Conservation (phyloP, 2,888 invertebrate genomes). For the Steromphala cineraria region DNA sequence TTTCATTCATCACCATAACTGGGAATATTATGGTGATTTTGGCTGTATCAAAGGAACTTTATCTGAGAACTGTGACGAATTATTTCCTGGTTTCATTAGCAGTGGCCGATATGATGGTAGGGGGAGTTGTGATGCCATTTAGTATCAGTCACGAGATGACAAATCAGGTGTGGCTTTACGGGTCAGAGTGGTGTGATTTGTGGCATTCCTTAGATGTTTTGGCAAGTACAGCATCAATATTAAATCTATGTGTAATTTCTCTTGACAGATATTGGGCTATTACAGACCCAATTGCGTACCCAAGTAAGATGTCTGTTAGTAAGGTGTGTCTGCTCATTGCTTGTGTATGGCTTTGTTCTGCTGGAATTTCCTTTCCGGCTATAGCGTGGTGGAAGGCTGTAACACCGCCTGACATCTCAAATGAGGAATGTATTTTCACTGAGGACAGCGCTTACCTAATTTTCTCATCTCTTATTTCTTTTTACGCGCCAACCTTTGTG, state of each 20-base stretch:
- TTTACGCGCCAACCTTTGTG: slow-evolving; percentile 95
- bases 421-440: slow-evolving; percentile 88
- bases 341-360: slow-evolving; percentile 96
- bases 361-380: slow-evolving; percentile 97
- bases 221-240: slow-evolving; percentile 97
- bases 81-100: slow-evolving; percentile 98
- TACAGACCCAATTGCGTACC: slow-evolving; percentile 98
- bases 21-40: slow-evolving; percentile 96
- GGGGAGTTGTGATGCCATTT: slow-evolving; percentile 98
- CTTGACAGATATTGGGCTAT: slow-evolving; percentile 99
- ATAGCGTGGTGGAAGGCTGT: slow-evolving; percentile 83
- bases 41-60: slow-evolving; percentile 93
- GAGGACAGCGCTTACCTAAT: slow-evolving; percentile 96
- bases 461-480: slow-evolving; percentile 97
- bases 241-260: slow-evolving; percentile 97
- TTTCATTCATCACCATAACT: slow-evolving; percentile 94
- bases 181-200: slow-evolving; percentile 96
- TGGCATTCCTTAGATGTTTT: slow-evolving; percentile 98
- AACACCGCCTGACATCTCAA: slow-evolving; percentile 60
- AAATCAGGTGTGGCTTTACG: slow-evolving; percentile 87
- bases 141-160: slow-evolving; percentile 70
- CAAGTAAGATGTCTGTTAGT: slow-evolving; percentile 92
- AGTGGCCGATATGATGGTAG: slow-evolving; percentile 96
- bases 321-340: slow-evolving; percentile 92
- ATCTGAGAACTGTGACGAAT: slow-evolving; percentile 96